Evolutionary conservation across 2,113 vertebrate species (phyloP), one percentile per base, ranked within the genome.

Genomic region (Tetrax tetrax): DNA sequence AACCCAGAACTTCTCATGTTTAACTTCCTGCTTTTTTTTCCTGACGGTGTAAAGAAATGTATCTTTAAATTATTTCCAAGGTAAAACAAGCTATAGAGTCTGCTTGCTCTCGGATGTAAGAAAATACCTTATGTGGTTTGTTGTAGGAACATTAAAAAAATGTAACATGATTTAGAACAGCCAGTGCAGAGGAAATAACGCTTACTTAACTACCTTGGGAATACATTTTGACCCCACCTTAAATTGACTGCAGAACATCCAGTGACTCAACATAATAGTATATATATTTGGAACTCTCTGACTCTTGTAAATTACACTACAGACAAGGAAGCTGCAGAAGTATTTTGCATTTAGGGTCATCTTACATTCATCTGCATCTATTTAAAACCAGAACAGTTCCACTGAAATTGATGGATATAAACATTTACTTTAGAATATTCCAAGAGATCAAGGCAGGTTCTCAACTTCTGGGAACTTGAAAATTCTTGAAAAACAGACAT

Each of bases 171-270:
- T 75, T 90, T 70, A 74, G 23, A 96, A 88, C 64, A 81, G 76
- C 31, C 47, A 38, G 78, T 20, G 60, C 65, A 72, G 70, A 85
- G 54, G 37, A 96, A 96, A 85, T 78, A 87, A 84, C 21, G 1
- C 57, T 91, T 93, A 91, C 53, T 91, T 77, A 96, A 90, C 51
- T 83, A 33, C 35, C 31, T 77, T 88, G 96, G 92, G 85, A 94
- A 94, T 64, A 83, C 37, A 86, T 81, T 90, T 63, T 88, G 48
- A 93, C 88, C 56, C 68, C 92, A 89, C 83, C 92, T 92, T 93
- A 96, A 93, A 89, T 0, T 66, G 74, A 75, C 94, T 92, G 76
- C 85, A 92, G 92, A 95, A 94, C 64, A 95, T 63, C 12, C 87
- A 94, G 51, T 77, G 78, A 96, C 63, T 90, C 90, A 87, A 90